Evolutionary conservation across 2,113 vertebrate species (phyloP).

Genomic region (Osmerus mordax): DNA sequence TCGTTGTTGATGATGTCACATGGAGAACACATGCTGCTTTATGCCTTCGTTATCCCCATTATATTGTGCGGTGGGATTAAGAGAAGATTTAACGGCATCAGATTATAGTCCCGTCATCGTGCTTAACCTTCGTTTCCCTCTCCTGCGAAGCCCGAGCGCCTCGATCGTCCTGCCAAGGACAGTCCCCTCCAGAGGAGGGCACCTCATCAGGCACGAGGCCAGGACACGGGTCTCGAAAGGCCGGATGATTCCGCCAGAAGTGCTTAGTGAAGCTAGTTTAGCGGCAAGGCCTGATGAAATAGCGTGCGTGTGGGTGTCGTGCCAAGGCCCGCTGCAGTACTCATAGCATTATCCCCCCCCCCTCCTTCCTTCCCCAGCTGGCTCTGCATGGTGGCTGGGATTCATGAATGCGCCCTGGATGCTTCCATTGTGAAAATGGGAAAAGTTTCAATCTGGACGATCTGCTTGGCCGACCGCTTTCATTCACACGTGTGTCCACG

Average conservation of each 20-base stretch:
- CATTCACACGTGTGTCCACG: too few relatives aligned
- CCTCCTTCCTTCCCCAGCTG: constrained; percentile 34
- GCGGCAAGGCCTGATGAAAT: constrained; percentile 38
- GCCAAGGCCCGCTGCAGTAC: constrained; percentile 54
- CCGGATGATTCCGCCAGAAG: constrained; percentile 28
- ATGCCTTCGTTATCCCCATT: constrained; percentile 12
- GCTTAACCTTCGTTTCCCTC: neutral
- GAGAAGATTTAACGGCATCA: constrained; percentile 11
- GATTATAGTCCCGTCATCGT: constrained; percentile 3
- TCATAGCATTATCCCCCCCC: constrained; percentile 44
- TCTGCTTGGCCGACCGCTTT: too few relatives aligned
- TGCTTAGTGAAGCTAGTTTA: constrained; percentile 17
- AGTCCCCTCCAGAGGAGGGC: neutral
- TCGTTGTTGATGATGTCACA: neutral
- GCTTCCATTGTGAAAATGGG: neutral
- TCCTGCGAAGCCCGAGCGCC: too few relatives aligned
- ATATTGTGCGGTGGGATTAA: constrained; percentile 28
- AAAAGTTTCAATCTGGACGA: neutral
- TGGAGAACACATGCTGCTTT: neutral
- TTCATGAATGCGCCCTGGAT: constrained; percentile 31
- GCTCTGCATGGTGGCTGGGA: constrained; percentile 39
- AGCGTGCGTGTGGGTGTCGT: constrained; percentile 41
- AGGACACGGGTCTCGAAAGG: neutral
- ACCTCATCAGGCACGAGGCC: neutral
- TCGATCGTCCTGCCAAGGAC: neutral